Percentiles rank a stretch among this genome's conserved stretches.
Conservation (phyloP, 1,140 invertebrate species). For the Musca vetustissima region DNA sequence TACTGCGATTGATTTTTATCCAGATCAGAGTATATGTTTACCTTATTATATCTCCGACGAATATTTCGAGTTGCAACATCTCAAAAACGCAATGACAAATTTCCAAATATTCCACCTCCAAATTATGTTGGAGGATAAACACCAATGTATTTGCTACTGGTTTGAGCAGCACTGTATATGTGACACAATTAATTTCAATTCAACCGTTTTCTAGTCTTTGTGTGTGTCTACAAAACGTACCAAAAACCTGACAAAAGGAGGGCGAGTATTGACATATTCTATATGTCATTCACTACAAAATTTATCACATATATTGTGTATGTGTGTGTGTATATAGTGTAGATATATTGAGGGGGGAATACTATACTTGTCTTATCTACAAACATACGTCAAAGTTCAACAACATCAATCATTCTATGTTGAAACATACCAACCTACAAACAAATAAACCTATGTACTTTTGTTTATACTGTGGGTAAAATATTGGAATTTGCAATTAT, state of each 20-base stretch:
- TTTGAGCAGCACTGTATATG: too few species aligned
- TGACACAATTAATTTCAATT: constrained; percentile 19
- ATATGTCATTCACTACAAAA: background rate
- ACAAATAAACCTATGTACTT: background rate
- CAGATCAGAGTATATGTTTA: too few species aligned
- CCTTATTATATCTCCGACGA: too few species aligned
- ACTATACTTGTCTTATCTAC: background rate
- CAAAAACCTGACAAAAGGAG: background rate
- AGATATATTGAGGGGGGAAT: background rate
- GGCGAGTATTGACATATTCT: background rate
- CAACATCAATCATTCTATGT: constrained; percentile 21
- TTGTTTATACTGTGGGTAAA: background rate
- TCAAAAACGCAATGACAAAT: too few species aligned
- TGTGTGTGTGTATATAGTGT: too few species aligned
- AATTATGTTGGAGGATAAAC: too few species aligned
- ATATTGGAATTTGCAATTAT: constrained; percentile 4
- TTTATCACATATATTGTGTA: background rate
- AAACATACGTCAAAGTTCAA: background rate
- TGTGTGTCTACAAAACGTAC: background rate
- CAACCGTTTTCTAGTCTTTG: background rate
- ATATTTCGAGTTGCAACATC: too few species aligned
- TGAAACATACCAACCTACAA: too few species aligned
- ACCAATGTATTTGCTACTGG: too few species aligned
- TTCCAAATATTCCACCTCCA: too few species aligned
- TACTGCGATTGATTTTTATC: too few species aligned